Conservation (phyloP, 2,888 invertebrate genomes). For the Leuctra nigra region DNA sequence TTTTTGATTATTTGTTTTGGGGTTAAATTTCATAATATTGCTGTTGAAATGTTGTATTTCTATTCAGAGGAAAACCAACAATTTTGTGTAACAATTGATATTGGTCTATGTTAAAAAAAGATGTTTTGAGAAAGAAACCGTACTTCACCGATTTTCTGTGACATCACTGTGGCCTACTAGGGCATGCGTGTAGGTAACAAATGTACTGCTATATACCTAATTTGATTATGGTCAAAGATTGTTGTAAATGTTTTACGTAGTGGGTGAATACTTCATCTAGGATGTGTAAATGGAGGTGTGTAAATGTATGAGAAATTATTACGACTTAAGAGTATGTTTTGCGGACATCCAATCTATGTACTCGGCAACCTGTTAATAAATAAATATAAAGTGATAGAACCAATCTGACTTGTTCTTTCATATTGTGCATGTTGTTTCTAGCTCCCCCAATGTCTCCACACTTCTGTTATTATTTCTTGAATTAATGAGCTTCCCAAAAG, state of each 20-base stretch:
- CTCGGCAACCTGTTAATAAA: neutral
- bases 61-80: no score
- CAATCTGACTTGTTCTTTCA: neutral
- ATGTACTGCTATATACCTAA: neutral
- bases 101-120: no score
- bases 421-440: neutral
- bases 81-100: no score
- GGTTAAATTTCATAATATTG: no score
- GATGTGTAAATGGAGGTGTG: neutral
- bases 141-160: no score
- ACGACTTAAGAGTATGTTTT: neutral
- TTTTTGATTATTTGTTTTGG: no score
- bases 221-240: neutral
- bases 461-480: neutral
- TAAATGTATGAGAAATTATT: neutral
- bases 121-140: no score
- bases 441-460: neutral
- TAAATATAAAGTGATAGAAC: neutral
- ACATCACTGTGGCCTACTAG: no score
- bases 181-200: no score
- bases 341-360: neutral
- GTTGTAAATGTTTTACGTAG: neutral
- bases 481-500: no score
- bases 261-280: neutral
- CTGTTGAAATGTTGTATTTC: no score